A percentile compares a stretch with the other conserved stretches of the same genome.
Evolutionary conservation across 2,113 vertebrate species (phyloP).

Genomic region (Pachypanchax playfairii): DNA sequence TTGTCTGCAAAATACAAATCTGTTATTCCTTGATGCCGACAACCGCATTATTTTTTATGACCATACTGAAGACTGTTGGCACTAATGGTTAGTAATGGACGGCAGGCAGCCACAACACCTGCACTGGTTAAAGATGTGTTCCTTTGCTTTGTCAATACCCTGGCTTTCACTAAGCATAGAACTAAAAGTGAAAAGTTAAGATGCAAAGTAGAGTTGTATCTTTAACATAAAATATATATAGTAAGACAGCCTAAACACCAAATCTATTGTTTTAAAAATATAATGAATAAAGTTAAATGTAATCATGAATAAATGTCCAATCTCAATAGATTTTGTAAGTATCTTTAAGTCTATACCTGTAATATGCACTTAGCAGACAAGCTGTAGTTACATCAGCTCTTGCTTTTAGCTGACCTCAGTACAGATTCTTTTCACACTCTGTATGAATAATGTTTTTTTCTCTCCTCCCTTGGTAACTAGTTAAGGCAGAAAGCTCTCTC

Average conservation of each 20-base stretch:
- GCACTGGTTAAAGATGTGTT: slow-evolving; percentile 33
- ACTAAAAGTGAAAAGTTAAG: neutral
- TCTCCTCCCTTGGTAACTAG: neutral
- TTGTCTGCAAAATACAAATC: slow-evolving; percentile 31
- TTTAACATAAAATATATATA: neutral
- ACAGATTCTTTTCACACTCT: no score
- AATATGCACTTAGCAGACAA: no score
- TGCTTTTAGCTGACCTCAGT: no score
- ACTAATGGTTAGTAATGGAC: slow-evolving; percentile 58
- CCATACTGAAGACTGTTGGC: slow-evolving; percentile 30
- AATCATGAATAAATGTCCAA: no score
- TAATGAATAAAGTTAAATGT: no score
- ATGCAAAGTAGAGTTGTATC: neutral
- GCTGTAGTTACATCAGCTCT: no score
- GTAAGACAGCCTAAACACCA: no score
- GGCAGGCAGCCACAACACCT: slow-evolving; percentile 35
- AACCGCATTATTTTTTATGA: slow-evolving; percentile 8
- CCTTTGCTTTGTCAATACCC: slow-evolving; percentile 24
- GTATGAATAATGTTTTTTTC: neutral
- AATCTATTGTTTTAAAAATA: no score
- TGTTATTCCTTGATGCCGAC: slow-evolving; percentile 42
- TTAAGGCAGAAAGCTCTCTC: neutral
- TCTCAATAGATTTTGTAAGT: no score
- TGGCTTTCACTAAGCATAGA: slow-evolving; percentile 15
- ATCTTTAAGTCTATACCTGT: no score